Conservation (phyloP, 2,888 invertebrate genomes). For the Kryphioiulus occultus region DNA sequence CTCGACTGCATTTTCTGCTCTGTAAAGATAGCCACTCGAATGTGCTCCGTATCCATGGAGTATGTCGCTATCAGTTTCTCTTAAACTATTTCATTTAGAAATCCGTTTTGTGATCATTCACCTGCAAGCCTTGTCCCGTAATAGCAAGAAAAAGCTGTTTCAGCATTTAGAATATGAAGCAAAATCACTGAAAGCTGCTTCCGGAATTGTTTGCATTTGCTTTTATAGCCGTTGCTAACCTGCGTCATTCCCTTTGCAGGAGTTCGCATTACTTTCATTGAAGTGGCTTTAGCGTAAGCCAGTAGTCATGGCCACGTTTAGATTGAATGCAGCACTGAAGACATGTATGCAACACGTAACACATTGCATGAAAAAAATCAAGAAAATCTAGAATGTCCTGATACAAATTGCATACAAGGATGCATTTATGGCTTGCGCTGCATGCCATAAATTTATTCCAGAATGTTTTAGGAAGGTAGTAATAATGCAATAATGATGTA, state of each 20-base stretch:
- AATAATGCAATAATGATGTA: too few relatives aligned
- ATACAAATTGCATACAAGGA: background rate
- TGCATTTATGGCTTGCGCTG: too few relatives aligned
- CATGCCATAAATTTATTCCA: too few relatives aligned
- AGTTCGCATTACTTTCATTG: background rate
- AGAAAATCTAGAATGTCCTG: background rate
- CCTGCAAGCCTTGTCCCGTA: background rate
- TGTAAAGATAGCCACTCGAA: background rate
- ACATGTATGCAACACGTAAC: background rate
- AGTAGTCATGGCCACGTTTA: background rate
- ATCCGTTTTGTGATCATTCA: background rate
- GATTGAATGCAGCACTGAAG: background rate
- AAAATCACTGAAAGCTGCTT: constrained; percentile 5
- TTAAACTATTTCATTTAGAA: constrained; percentile 26
- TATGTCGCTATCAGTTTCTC: background rate
- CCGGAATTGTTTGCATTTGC: background rate
- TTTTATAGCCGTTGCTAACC: constrained; percentile 5
- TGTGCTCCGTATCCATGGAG: background rate
- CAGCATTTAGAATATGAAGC: background rate
- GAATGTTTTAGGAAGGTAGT: too few relatives aligned
- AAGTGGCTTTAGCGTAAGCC: background rate
- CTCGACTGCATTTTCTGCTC: background rate
- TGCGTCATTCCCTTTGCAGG: background rate
- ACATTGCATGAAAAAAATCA: background rate
- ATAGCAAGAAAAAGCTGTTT: background rate